Evolutionary conservation across 2,113 vertebrate genomes (phyloP), one percentile per base, ranked within the genome.

Genomic region (Grus americana): DNA sequence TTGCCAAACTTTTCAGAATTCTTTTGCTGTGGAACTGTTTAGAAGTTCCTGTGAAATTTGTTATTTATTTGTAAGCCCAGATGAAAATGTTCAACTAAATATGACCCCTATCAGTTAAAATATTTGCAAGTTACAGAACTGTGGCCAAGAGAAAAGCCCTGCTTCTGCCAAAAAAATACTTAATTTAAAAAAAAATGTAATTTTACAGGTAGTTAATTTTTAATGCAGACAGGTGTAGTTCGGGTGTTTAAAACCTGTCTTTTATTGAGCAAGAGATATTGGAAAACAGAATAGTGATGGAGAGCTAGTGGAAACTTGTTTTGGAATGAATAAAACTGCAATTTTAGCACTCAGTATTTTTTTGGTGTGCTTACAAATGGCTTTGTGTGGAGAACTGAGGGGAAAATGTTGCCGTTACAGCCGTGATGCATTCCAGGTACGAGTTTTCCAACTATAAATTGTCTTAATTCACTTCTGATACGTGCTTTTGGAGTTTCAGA

Each of bases 201-300:
- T 50, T 91, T 86, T 87, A 70, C 54, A 88, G 54, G 70, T 84
- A 95, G 66, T 93, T 95, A 95, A 62, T 88, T 96, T 97, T 96
- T 90, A 95, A 88, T 83, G 62, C 50, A 79, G 62, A 23, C 91
- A 94, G 86, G 91, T 93, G 66, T 87, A 89, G 66, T 66, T 90
- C 90, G 24, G 26, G 62, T 96, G 85, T 92, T 88, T 89, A 42
- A 90, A 82, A 40, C 19, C n/a, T 87, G 54, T 46, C 42, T 92
- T 94, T 88, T 83, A 80, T 92, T 90, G 92, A 42, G 18, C 47
- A 59, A 78, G 66, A 92, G 81, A 74, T 90, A 79, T 27, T 93
- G 91, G 78, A 55, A 92, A 94, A 86, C 4, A 4, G 44, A 86
- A 70, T 70, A 63, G 29, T 46, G 86, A 2, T 4, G 16, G 42